These are phyloP conservation scores for Chloroceryle amazona DNA, from an alignment of 2,797 vertebrate genomes.

Conservation along the genomic window DNA sequence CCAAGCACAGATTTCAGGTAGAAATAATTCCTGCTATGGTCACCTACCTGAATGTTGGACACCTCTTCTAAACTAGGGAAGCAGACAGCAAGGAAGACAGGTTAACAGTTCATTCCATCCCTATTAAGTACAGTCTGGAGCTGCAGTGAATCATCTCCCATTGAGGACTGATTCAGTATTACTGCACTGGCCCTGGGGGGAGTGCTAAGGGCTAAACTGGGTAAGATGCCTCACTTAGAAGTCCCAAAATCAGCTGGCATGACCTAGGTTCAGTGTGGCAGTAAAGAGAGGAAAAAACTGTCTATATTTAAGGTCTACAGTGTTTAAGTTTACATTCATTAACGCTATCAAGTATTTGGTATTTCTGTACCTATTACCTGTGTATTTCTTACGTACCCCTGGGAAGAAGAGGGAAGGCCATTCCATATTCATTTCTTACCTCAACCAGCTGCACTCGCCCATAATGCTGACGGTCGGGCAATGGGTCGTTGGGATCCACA, in stretches of 20 bases:
- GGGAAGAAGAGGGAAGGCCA: neutral
- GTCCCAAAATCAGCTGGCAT: neutral
- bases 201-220: neutral
- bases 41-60: neutral
- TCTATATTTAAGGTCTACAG: neutral
- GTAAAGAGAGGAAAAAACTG: neutral
- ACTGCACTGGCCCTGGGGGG: neutral
- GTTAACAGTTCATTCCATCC: neutral
- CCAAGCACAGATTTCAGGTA: neutral
- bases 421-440: conserved; percentile 78
- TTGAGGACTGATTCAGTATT: neutral
- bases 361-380: neutral
- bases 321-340: neutral
- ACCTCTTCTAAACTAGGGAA: neutral
- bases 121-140: conserved; percentile 13
- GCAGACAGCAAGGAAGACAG: neutral
- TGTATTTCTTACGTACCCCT: neutral
- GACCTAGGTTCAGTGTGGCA: neutral
- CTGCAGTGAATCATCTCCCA: conserved; percentile 15
- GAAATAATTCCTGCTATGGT: neutral
- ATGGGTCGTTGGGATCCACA: conserved; percentile 81
- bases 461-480: conserved; percentile 88
- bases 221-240: neutral
- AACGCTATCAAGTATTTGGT: neutral
- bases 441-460: conserved; percentile 89